Base-by-base conservation (phyloP, 2,797 vertebrate species). In the Schizopygopsis malacanthus region DNA sequence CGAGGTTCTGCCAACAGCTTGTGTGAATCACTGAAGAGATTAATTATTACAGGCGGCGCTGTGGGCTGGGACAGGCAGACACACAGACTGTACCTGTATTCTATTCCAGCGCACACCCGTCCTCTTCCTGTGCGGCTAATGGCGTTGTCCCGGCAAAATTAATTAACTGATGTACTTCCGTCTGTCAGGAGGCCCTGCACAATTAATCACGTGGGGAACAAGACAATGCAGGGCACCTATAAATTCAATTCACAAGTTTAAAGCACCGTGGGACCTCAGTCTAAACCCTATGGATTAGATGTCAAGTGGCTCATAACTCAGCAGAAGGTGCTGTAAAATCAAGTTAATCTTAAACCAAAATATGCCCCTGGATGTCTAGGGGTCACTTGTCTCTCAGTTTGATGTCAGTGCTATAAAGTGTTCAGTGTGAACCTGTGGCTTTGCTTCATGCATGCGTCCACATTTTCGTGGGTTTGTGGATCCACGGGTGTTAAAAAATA, bases 161-260 rank as follows among this genome's bases (percentile, higher is more conserved):
- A 90, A 92, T 91, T 90, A 92, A 89, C 88, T 92, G 91, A 89
- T 90, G 91, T 86, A 88, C 88, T 85, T 86, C 85, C 79, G 90
- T 90, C 87, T 85, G 88, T 90, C 88, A 89, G 67, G 59, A 47
- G 82, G 59, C 81, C 67, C 72, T 39, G 81, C 86, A 88, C 88
- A 81, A 89, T 91, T 85, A 89, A 90, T 92, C 89, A 91, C 85
- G 80, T 71, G 78, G 81, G 85, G 87, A 91, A 90, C 59, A 82
- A 90, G 89, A 89, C 88, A 87, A 89, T 89, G 89, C 76, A 80
- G 88, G 54, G 81, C 73, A 80, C 75, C 89, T 85, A 90, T 91
- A 91, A 92, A 93, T 93, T 87, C 82, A 88, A 83, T 82, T 86
- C 88, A 84, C 70, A 84, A 85, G 86, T 90, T 88, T 89, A 88